Evolutionary conservation across 2,113 vertebrate genomes (phyloP).

Genomic region (Actinemys pallida): DNA sequence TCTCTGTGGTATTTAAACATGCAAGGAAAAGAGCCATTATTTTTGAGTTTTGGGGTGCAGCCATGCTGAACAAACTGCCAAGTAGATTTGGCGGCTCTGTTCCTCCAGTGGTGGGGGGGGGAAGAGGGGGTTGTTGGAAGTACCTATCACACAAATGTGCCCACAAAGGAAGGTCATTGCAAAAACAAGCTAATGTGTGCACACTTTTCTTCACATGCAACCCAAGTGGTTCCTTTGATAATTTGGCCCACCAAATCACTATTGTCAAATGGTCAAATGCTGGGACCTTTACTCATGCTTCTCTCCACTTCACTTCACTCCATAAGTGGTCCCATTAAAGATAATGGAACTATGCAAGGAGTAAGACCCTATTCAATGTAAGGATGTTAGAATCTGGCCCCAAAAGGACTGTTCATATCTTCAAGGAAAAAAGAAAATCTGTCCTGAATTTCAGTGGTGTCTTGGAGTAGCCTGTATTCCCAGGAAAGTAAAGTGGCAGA

Average conservation of each 20-base stretch:
- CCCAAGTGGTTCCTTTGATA: background rate
- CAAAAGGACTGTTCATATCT: background rate
- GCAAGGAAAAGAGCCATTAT: background rate
- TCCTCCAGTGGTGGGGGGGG: background rate
- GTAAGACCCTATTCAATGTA: background rate
- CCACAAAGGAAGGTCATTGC: background rate
- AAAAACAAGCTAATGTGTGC: background rate
- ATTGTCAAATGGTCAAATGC: background rate
- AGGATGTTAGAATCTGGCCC: background rate
- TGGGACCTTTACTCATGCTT: background rate
- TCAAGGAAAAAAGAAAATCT: background rate
- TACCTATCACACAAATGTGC: rapidly evolving
- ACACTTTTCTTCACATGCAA: background rate
- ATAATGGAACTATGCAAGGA: background rate
- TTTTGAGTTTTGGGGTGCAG: background rate
- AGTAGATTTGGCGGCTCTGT: background rate
- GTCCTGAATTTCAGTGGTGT: background rate
- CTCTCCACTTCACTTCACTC: background rate
- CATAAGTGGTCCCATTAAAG: background rate
- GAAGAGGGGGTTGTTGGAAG: background rate
- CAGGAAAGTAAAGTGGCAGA: background rate
- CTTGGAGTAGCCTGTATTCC: background rate
- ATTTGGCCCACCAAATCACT: rapidly evolving
- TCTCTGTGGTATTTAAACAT: constrained; percentile 4
- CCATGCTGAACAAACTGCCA: background rate